A percentile compares a stretch with the other conserved stretches of the same genome.
These are phyloP conservation scores for Lipophrys pholis DNA, from an alignment of 2,113 vertebrate species.

Conservation along the genomic window DNA sequence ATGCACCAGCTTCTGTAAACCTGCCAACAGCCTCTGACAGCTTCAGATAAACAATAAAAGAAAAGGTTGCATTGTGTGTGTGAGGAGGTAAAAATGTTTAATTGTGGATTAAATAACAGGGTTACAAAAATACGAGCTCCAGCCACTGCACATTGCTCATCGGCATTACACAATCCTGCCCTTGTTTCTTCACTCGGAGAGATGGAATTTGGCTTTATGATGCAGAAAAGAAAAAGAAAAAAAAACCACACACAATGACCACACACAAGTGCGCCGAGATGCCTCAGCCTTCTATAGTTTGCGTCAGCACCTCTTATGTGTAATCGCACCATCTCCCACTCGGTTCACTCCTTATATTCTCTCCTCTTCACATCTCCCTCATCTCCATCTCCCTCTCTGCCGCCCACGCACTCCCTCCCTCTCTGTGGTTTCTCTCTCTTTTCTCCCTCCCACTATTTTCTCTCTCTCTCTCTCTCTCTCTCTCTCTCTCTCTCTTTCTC, in stretches of 20 bases:
- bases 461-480: conserved; percentile 40
- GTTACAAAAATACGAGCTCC: conserved; percentile 26
- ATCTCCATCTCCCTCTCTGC: conserved; percentile 61
- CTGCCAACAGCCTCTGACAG: too few relatives aligned
- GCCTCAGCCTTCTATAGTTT: conserved; percentile 63
- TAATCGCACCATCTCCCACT: conserved; percentile 78
- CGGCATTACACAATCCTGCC: conserved; percentile 50
- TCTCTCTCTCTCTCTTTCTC: conserved; percentile 61
- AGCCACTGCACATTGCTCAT: not conserved
- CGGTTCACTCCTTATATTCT: conserved; percentile 74
- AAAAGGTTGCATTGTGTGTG: too few relatives aligned
- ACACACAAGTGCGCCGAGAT: conserved; percentile 41
- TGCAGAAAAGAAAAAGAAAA: conserved; percentile 3
- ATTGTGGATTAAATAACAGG: conserved; percentile 5
- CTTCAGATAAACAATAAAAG: too few relatives aligned
- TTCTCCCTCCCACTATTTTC: conserved; percentile 28
- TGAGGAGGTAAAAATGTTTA: not conserved
- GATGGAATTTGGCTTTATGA: conserved; percentile 31
- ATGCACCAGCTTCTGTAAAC: not conserved
- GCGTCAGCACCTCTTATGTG: conserved; percentile 76
- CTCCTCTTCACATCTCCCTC: conserved; percentile 75
- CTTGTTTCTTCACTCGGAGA: conserved; percentile 1
- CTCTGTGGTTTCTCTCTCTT: conserved; percentile 48
- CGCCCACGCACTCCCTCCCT: conserved; percentile 54
- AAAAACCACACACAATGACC: conserved; percentile 36